Conservation (phyloP, 2,888 invertebrate species). For the Quadroppia sp. region DNA sequence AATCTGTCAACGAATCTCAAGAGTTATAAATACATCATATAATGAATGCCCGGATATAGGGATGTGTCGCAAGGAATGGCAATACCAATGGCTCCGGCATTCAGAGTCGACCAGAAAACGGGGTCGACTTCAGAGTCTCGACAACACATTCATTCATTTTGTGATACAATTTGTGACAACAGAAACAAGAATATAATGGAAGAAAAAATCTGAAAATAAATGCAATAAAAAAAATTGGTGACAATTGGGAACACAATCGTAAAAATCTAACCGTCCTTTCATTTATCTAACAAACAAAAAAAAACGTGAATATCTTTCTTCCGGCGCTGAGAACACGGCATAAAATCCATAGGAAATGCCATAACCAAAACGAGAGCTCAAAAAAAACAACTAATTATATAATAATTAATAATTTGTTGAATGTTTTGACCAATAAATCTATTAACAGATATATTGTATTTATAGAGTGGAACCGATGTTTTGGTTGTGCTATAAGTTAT, state of each 20-base stretch:
- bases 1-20: constrained; percentile 28
- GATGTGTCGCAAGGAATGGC: not conserved
- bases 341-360: not conserved
- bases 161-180: constrained; percentile 20
- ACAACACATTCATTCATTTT: constrained; percentile 15
- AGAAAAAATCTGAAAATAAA: constrained; percentile 1
- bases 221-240: constrained; percentile 9
- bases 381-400: not conserved
- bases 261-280: not conserved
- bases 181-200: not conserved
- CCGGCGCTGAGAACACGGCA: not conserved
- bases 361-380: not conserved
- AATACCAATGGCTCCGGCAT: not conserved
- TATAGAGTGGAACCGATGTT: not conserved
- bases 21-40: constrained; percentile 24
- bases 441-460: not conserved
- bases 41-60: constrained; percentile 32
- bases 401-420: constrained; percentile 28
- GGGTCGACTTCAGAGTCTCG: constrained; percentile 22
- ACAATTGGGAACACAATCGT: constrained; percentile 20
- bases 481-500: not conserved
- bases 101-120: not conserved
- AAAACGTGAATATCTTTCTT: not conserved
- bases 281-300: constrained; percentile 2
- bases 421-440: not conserved